Evolutionary conservation across 2,888 invertebrate species (phyloP), one percentile per base, ranked within the genome.

Genomic region (Trypoxylon attenuatum): DNA sequence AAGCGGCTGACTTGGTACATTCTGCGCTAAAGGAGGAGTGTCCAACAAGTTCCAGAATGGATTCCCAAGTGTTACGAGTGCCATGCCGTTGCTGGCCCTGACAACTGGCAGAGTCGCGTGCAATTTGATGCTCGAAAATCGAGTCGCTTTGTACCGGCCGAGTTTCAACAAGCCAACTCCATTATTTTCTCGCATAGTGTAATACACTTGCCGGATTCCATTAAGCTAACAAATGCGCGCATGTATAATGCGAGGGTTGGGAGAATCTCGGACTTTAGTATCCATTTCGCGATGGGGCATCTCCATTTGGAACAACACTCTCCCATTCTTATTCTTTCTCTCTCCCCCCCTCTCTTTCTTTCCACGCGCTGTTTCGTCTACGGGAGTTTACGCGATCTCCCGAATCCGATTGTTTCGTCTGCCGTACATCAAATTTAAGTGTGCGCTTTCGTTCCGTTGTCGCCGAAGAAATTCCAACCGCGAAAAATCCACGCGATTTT

Each of bases 121-220:
- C 42, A 23, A 56, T 54, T 52, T 33, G 54, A 23, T 29, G 47
- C 22, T 5, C 27, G 27, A 38, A 47, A 50, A 56, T 49, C 45
- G 49, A 33, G 49, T 27, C 42, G 50, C 46, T 66, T 68, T 61
- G 62, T 60, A 56, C 19, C 47, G 49, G 15, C 29, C 54, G 33
- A 53, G 33, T 60, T 55, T 50, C 52, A 59, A 67, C 58, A 49
- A 59, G 42, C 52, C 27, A 52, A 21, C 66, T 65, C 71, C 69
- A 79, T 78, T 75, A 78, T 73, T 73, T 61, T 52, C 41, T 10
- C 5, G 41, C 38, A 54, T 55, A 74, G 77, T 76, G 61, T 65
- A 43, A 69, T 60, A 56, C 64, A 23, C 45, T 54, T 45, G 50
- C 45, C 27, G 53, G 69, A 69, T 77, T 75, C 75, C 71, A 77